Base-by-base conservation (phyloP, 2,888 invertebrate species). In the Scaptomyza tumidula region DNA sequence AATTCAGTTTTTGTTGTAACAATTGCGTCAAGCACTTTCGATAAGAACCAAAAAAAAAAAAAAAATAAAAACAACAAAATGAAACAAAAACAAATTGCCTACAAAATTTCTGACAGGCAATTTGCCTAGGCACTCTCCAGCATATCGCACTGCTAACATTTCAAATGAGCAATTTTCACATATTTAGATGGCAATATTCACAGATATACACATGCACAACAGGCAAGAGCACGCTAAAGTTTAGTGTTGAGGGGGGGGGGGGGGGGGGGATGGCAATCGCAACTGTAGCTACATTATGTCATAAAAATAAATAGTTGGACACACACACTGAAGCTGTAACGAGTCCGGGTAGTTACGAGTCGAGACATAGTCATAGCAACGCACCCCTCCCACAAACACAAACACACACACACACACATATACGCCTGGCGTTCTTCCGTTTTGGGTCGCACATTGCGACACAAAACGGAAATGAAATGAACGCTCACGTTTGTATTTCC, bases 141-240 rank as follows among this genome's bases (percentile, higher is more conserved):
- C 31, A 48, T 60, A 31, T 53, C 41, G 46, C 58, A 61, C 68
- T 67, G 61, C 54, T 39, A 74, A 71, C 82, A 82, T 84, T 78
- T 85, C 66, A 85, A 85, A 85, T 84, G 84, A 86, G 86, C 85
- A 85, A 86, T 85, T 85, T 86, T 84, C 85, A 85, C 85, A 83
- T 83, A 82, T 80, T 83, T 85, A 80, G 80, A 83, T 78, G 83
- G 76, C 70, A 81, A 69, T 80, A 72, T 71, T 81, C 71, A 63
- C 58, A 72, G 64, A 54, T 56, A 57, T 44, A 49, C 48, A 46
- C 57, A 50, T 50, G 35, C 35, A 24, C 13, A 50, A 63, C 16
- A 16, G 52, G 13, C 13, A 19, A 49, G 5, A 7, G 33, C 3
- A 39, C 10, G 19, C 9, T n/a, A 11, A 37, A 19, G 19, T 19